Evolutionary conservation across 2,888 invertebrate species (phyloP).

Genomic region (Dascillus cervinus): DNA sequence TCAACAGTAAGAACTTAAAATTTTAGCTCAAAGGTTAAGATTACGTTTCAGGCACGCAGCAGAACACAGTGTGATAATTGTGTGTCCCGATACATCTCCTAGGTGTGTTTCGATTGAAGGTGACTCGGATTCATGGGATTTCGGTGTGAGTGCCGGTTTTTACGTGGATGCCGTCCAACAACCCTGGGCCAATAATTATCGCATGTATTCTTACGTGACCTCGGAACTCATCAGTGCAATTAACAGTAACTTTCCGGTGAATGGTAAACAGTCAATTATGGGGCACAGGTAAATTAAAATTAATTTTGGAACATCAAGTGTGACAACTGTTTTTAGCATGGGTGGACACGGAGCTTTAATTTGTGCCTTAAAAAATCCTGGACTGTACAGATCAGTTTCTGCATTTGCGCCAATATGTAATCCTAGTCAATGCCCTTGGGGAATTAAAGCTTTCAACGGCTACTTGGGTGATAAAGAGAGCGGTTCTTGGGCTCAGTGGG

Average conservation of each 20-base stretch:
- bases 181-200: constrained; percentile 90
- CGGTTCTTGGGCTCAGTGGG: constrained; percentile 74
- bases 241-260: constrained; percentile 63
- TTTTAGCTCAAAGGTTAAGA: not conserved
- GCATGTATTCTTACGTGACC: constrained; percentile 94
- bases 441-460: constrained; percentile 73
- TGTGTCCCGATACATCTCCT: constrained; percentile 95
- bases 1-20: constrained; percentile 51
- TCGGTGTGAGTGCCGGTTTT: constrained; percentile 93
- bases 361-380: constrained; percentile 84
- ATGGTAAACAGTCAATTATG: constrained; percentile 64
- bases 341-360: constrained; percentile 96
- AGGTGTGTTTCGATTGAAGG: constrained; percentile 82
- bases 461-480: constrained; percentile 65
- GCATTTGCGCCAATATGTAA: constrained; percentile 95
- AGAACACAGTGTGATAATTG: constrained; percentile 75
- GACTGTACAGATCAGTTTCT: constrained; percentile 78
- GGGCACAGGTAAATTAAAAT: constrained; percentile 59
- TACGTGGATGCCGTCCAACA: constrained; percentile 86
- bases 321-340: constrained; percentile 60
- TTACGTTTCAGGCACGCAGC: constrained; percentile 61
- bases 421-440: constrained; percentile 80
- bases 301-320: not conserved
- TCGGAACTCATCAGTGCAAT: constrained; percentile 73
- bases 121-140: constrained; percentile 88